phyloP scores from a whole-genome alignment of 2,888 invertebrate species.

The Rhyacophila evoluta region DNA sequence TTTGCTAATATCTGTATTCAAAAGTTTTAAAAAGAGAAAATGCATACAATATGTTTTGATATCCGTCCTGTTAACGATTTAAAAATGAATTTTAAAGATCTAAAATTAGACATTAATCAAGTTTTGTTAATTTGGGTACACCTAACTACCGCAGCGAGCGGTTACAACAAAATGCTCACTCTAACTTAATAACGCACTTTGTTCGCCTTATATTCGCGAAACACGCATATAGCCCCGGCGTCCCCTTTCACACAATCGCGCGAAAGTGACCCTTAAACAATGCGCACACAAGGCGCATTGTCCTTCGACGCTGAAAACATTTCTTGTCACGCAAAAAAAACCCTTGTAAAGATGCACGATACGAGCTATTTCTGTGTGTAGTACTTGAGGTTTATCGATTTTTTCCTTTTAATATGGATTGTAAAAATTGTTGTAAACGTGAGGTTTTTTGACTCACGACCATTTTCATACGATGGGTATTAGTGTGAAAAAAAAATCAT shows the following conservation, averaged over 20 bases:
- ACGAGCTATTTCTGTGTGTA: constrained; percentile 19
- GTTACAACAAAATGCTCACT: constrained; percentile 21
- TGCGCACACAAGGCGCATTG: neutral
- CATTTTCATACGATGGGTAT: neutral
- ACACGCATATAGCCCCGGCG: constrained; percentile 3
- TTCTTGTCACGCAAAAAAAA: constrained; percentile 12
- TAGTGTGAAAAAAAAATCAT: constrained; percentile 9
- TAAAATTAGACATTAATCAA: neutral
- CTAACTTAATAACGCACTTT: constrained; percentile 24
- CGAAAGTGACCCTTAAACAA: constrained; percentile 17
- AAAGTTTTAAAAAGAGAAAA: no score
- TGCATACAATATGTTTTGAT: no score
- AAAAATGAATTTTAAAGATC: no score
- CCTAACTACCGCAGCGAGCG: constrained; percentile 16
- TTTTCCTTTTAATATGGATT: neutral
- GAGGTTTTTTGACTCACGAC: constrained; percentile 12
- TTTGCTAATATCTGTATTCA: no score
- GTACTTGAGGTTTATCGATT: constrained; percentile 2
- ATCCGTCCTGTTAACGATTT: no score
- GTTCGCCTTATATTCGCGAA: constrained; percentile 22
- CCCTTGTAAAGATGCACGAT: constrained; percentile 16
- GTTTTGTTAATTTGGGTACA: neutral
- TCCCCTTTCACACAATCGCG: constrained; percentile 14
- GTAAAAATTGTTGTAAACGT: constrained; percentile 17
- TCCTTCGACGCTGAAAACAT: neutral